Conservation (phyloP, 1,140 invertebrate species). For the Anoplolepis gracilipes region DNA sequence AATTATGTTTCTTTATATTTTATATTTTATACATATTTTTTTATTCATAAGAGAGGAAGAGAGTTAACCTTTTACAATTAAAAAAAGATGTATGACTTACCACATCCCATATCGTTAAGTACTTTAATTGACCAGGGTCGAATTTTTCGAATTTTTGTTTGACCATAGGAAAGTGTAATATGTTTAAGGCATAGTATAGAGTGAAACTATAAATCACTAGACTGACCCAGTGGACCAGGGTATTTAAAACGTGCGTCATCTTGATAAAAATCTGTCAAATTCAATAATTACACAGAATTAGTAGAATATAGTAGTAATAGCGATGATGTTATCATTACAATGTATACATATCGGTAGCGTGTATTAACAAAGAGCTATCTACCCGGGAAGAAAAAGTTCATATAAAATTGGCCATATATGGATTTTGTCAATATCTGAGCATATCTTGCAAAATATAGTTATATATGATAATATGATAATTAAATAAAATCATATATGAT, state of each 20-base stretch:
- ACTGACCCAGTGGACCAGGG: conserved; percentile 73
- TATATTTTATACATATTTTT: conserved; percentile 2
- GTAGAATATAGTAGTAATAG: not conserved
- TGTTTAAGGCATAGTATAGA: conserved; percentile 68
- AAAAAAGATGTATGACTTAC: conserved; percentile 81
- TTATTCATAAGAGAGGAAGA: not conserved
- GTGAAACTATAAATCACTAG: conserved; percentile 74
- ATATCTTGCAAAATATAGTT: too few species aligned
- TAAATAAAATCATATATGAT: too few species aligned
- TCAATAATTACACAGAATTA: not conserved
- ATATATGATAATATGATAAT: too few species aligned
- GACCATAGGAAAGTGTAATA: conserved; percentile 73
- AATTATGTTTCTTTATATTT: not conserved
- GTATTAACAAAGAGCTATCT: too few species aligned
- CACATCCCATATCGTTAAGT: conserved; percentile 87
- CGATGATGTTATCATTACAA: not conserved
- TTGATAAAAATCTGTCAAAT: conserved; percentile 45
- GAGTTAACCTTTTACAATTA: not conserved
- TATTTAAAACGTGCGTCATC: conserved; percentile 42
- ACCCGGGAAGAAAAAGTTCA: too few species aligned
- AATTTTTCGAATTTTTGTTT: conserved; percentile 67
- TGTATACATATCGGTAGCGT: too few species aligned
- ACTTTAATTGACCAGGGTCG: conserved; percentile 85
- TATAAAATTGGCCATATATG: too few species aligned
- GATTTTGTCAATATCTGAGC: too few species aligned